A percentile compares a stretch with the other conserved stretches of the same genome.
Evolutionary conservation across 2,113 vertebrate genomes (phyloP).

Genomic region (Ciconia boyciana): DNA sequence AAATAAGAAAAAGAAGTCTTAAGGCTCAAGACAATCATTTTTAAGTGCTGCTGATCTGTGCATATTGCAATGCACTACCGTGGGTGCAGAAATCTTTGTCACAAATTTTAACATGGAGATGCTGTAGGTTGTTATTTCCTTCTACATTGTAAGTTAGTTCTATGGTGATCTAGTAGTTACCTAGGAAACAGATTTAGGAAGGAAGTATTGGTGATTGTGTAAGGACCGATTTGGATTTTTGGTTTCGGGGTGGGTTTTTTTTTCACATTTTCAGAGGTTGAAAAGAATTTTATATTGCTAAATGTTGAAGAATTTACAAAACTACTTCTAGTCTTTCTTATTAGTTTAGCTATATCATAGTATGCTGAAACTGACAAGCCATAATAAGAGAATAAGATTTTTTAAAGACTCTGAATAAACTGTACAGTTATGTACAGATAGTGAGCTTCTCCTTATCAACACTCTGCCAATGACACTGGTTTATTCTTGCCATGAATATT

Average conservation of each 20-base stretch:
- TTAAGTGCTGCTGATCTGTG: neutral
- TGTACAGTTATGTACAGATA: neutral
- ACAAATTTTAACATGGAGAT: neutral
- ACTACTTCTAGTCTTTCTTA: neutral
- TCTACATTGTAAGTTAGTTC: neutral
- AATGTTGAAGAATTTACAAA: neutral
- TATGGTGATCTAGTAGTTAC: slow-evolving; percentile 15
- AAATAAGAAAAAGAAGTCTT: neutral
- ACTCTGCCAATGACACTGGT: neutral
- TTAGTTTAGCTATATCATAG: neutral
- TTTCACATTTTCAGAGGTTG: neutral
- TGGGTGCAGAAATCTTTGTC: neutral
- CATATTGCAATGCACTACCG: neutral
- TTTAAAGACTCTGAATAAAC: neutral
- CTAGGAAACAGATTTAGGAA: slow-evolving; percentile 47
- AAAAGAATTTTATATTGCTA: neutral
- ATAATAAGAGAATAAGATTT: neutral
- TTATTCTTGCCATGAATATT: neutral
- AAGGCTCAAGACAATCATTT: neutral
- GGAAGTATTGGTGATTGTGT: neutral
- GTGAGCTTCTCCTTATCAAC: neutral
- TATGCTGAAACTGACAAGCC: neutral
- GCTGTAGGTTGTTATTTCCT: neutral
- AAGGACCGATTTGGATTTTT: neutral
- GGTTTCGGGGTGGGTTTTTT: neutral